Conservation (phyloP, 2,888 invertebrate species). For the Habrosyne pyritoides region DNA sequence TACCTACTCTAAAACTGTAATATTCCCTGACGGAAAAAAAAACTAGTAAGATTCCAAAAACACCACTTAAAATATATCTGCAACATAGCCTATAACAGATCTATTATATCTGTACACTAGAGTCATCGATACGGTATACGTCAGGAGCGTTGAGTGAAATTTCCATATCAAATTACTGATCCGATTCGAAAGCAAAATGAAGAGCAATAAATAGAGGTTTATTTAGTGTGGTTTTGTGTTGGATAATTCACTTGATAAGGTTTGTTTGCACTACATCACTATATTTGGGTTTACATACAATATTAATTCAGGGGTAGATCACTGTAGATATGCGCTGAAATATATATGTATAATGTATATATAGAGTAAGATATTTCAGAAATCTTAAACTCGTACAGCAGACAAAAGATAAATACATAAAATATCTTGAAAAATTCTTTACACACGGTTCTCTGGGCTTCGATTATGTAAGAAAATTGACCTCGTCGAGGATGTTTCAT, state of each 20-base stretch:
- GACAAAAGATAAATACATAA: no score
- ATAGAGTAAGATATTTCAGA: no score
- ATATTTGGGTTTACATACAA: background rate
- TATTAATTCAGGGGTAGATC: background rate
- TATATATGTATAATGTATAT: no score
- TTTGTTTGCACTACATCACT: background rate
- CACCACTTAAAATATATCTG: background rate
- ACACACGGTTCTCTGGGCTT: no score
- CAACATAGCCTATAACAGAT: background rate
- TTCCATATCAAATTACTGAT: conserved; percentile 39
- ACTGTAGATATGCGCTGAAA: no score
- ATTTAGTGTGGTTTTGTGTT: background rate
- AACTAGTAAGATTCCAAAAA: background rate
- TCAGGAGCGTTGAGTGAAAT: conserved; percentile 34
- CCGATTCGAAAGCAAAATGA: conserved; percentile 28
- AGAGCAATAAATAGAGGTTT: background rate
- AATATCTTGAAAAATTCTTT: no score
- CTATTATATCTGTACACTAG: background rate
- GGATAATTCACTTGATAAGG: background rate
- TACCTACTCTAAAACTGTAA: no score
- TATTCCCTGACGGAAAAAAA: background rate
- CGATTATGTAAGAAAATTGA: no score
- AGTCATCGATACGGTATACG: conserved; percentile 15
- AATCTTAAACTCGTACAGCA: no score
- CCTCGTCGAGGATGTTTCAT: no score